Conservation (phyloP, 2,113 vertebrate genomes). For the Phoxinus phoxinus region DNA sequence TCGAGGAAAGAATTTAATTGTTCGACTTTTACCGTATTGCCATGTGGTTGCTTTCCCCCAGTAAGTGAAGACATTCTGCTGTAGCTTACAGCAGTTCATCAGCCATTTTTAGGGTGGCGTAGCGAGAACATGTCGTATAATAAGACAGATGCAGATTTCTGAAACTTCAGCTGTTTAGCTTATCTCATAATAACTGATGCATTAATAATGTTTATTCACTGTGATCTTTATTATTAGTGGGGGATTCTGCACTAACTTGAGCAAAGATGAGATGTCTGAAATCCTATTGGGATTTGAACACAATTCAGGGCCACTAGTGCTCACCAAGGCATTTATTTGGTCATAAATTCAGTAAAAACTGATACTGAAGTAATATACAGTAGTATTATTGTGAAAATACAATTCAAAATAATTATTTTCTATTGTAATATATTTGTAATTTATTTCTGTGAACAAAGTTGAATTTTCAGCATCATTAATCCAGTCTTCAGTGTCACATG, state of each 20-base stretch:
- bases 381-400: too few relatives aligned
- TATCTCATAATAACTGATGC: background rate
- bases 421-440: too few relatives aligned
- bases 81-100: too few relatives aligned
- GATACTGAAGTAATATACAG: too few relatives aligned
- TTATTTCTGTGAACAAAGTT: background rate
- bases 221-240: background rate
- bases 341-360: too few relatives aligned
- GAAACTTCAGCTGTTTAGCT: background rate
- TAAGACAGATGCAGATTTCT: background rate
- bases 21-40: background rate
- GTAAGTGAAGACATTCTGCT: background rate
- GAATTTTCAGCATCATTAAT: background rate
- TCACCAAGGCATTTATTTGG: too few relatives aligned
- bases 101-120: too few relatives aligned
- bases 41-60: background rate
- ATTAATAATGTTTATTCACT: background rate
- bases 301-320: too few relatives aligned
- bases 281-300: background rate
- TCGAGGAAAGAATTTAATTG: background rate
- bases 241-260: background rate
- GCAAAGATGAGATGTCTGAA: background rate
- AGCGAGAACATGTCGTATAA: too few relatives aligned
- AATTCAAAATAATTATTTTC: too few relatives aligned
- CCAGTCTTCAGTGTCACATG: background rate